Evolutionary conservation across 2,888 invertebrate genomes (phyloP), one percentile per base, ranked within the genome.

Genomic region (Acanthococcus lagerstroemiae): DNA sequence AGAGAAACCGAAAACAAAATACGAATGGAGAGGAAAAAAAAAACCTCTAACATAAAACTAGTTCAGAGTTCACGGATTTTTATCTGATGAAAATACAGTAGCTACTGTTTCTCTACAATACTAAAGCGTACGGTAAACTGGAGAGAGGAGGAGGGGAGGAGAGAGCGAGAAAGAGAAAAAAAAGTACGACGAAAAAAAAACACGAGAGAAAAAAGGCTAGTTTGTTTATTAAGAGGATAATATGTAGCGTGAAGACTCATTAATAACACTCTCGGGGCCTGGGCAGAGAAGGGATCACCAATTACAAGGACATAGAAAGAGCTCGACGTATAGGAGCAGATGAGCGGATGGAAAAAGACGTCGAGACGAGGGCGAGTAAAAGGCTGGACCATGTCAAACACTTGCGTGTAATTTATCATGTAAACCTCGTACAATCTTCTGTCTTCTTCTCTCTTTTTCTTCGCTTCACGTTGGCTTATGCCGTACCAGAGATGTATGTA

Each of bases 181-280:
- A 57, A 57, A 44, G 45, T 37, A 37, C 15, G 15, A 37, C 15
- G 15, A 37, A 37, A 37, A 37, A 37, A 37, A 37, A 9, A 37
- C 37, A 37, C 15, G 15, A 37, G 37, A 37, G 15, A 12, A 58
- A 58, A 58, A 58, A 58, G 48, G 58, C 58, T 58, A 58, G 58
- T 58, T 58, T 58, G 58, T 58, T 58, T 58, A 58, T 58, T 58
- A 58, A 58, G 58, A 58, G 58, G 58, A 58, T 58, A 58, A 58
- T 58, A 58, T 44, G 48, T 45, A 58, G 58, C 58, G 58, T 58
- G 58, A 58, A 58, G 58, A 58, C 58, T 58, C 58, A 58, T 58
- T 58, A 58, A 58, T 58, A 58, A 58, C 58, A 58, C 58, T 58
- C 58, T 58, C 45, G 58, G 45, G 58, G 48, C 58, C 58, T 58